Conservation (phyloP, 2,113 vertebrate species). For the Saguinus midas region DNA sequence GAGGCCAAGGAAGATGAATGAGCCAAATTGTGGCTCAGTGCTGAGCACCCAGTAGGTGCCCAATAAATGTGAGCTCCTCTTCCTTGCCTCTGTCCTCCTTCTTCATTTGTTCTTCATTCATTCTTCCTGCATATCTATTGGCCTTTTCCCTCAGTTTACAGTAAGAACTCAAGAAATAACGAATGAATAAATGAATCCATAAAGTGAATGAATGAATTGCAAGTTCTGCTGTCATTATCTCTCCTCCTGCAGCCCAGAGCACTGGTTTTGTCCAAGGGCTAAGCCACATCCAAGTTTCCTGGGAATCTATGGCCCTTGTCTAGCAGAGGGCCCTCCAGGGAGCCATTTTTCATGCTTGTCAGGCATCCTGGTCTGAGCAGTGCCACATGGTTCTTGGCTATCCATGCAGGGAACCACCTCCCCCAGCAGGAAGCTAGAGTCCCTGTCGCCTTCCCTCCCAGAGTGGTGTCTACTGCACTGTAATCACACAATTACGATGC, state of each 20-base stretch:
- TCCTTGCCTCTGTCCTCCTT: background rate
- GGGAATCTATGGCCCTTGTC: background rate
- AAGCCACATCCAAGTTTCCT: background rate
- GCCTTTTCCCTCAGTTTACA: background rate
- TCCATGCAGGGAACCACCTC: background rate
- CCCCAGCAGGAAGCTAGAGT: background rate
- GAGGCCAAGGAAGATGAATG: background rate
- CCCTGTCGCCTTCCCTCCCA: conserved; percentile 57
- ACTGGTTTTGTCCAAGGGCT: background rate
- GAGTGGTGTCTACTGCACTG: conserved; percentile 77
- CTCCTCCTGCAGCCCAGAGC: too few species aligned
- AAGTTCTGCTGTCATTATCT: too few species aligned
- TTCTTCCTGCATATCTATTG: background rate
- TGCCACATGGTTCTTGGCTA: background rate
- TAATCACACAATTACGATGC: conserved; percentile 87
- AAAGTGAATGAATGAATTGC: background rate
- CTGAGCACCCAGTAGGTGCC: background rate
- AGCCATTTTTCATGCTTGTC: background rate
- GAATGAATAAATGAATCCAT: background rate
- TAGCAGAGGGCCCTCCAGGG: background rate
- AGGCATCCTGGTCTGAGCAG: background rate
- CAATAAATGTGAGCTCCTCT: background rate
- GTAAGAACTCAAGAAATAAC: background rate
- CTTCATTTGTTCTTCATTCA: background rate
- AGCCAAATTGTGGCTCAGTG: background rate